phyloP scores from a whole-genome alignment of 1,140 invertebrate species.

The Drosophila athabasca region DNA sequence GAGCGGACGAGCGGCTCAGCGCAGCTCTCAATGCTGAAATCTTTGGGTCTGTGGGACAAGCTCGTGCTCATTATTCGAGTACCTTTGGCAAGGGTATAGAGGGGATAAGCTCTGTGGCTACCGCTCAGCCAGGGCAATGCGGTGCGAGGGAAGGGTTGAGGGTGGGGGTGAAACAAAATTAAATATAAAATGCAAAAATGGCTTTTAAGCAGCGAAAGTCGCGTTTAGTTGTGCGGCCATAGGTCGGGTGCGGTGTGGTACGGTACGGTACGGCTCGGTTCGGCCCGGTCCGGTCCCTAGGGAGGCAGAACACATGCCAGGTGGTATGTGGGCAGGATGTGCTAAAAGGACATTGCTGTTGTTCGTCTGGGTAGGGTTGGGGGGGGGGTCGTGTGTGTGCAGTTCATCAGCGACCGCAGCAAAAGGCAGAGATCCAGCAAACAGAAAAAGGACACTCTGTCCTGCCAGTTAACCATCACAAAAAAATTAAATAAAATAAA shows the following conservation, averaged over 20 bases:
- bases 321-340: conserved; percentile 49
- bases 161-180: conserved; percentile 51
- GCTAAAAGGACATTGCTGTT: conserved; percentile 72
- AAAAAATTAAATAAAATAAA: background rate
- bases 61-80: background rate
- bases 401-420: conserved; percentile 76
- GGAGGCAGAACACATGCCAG: conserved; percentile 35
- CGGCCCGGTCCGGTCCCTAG: background rate
- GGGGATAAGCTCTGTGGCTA: conserved; percentile 38
- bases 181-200: conserved; percentile 80
- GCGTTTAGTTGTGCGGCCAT: conserved; percentile 50
- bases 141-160: background rate
- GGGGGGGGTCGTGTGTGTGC: conserved; percentile 47
- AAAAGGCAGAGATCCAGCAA: conserved; percentile 51
- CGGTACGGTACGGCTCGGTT: too few relatives aligned
- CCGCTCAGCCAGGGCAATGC: background rate
- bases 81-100: conserved; percentile 7
- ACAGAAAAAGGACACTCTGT: conserved; percentile 13
- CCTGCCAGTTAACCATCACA: conserved; percentile 8
- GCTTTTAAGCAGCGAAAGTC: conserved; percentile 77
- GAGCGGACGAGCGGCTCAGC: too few relatives aligned
- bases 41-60: too few relatives aligned
- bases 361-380: background rate
- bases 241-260: too few relatives aligned
- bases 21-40: too few relatives aligned